A percentile compares a stretch with the other conserved stretches of the same genome.
phyloP scores from a whole-genome alignment of 2,888 invertebrate genomes.

The Drosophila silvestris region DNA sequence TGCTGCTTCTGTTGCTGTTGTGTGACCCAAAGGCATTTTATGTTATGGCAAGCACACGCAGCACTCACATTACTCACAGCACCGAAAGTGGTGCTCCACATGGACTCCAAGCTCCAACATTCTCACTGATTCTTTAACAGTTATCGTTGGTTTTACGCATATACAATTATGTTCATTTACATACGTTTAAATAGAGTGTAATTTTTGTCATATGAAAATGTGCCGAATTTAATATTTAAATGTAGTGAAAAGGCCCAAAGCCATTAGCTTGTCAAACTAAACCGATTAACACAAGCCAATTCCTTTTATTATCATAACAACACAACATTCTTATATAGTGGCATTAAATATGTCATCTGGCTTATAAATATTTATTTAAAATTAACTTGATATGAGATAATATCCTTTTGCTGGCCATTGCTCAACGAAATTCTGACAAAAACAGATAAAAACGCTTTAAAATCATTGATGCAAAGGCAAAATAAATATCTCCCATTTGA shows the following conservation, averaged over 20 bases:
- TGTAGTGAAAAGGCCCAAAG: neutral
- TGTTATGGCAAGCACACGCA: conserved; percentile 67
- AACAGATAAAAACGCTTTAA: neutral
- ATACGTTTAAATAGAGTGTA: neutral
- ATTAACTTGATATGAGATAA: neutral
- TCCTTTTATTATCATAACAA: neutral
- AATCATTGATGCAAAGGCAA: neutral
- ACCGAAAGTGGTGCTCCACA: neutral
- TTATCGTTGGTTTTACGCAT: conserved; percentile 51
- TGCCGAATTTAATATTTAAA: neutral
- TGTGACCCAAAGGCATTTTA: conserved; percentile 57
- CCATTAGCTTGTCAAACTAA: neutral
- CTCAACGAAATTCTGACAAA: neutral
- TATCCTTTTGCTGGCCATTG: neutral
- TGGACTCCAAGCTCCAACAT: conserved; percentile 9
- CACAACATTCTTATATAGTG: neutral
- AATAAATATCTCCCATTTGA: neutral
- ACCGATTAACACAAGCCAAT: neutral
- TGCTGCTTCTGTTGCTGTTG: conserved; percentile 16
- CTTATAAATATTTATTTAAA: neutral
- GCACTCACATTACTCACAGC: conserved; percentile 22
- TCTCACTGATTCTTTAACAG: conserved; percentile 48
- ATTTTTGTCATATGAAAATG: neutral
- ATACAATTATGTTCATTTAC: neutral
- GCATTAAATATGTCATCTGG: neutral